Conservation (phyloP, 2,797 vertebrate genomes). For the Gorsachius magnificus region DNA sequence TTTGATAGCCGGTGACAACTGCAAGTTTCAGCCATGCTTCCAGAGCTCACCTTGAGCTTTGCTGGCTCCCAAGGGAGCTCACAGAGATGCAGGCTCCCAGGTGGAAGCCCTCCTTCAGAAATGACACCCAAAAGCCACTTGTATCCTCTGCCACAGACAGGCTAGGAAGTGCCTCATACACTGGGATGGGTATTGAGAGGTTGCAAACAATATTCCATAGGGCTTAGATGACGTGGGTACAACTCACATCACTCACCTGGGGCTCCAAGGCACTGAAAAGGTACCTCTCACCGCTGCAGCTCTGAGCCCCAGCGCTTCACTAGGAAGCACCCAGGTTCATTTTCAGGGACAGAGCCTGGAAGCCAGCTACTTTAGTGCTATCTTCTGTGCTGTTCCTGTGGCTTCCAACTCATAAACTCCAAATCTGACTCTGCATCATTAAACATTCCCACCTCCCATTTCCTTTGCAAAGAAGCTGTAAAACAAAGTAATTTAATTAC, state of each 20-base stretch:
- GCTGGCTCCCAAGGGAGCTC: neutral
- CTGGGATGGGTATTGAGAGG: neutral
- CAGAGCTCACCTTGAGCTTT: neutral
- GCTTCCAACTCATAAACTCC: neutral
- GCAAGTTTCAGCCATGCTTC: neutral
- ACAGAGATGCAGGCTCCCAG: neutral
- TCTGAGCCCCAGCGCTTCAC: neutral
- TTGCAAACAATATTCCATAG: neutral
- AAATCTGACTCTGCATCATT: neutral
- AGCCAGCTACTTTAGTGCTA: neutral
- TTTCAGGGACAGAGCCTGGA: neutral
- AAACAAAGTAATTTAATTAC: neutral
- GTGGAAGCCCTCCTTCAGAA: neutral
- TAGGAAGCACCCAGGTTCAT: neutral
- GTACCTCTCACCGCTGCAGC: neutral
- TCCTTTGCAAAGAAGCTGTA: neutral
- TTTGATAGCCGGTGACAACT: neutral
- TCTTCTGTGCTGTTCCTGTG: neutral
- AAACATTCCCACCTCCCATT: neutral
- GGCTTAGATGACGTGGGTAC: neutral
- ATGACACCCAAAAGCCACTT: neutral
- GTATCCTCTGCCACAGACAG: neutral
- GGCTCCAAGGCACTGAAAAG: neutral
- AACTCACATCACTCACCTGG: neutral
- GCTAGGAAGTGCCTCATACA: neutral